Evolutionary conservation across 2,888 invertebrate genomes (phyloP), one percentile per base, ranked within the genome.

Genomic region (Sphecodes monilicornis): DNA sequence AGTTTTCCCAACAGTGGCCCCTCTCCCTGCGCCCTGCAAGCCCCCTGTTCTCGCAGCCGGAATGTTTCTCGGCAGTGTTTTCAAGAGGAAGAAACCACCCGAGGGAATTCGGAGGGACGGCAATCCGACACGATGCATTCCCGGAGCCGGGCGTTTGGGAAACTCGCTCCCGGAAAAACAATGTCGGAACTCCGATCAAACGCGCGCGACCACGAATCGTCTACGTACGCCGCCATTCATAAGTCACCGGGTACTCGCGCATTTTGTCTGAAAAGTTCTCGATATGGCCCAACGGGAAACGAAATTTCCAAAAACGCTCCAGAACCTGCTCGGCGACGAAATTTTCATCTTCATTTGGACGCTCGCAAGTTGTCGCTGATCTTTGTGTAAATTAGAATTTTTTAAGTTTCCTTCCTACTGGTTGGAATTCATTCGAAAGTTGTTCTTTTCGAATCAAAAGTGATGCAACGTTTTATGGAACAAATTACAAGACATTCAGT

Each of bases 101-200:
- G 66, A 57, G 83, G 83, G 81, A 83, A 73, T 83, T 77, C 69
- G 57, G 36, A 32, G 80, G 75, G 82, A 39, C 36, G 54, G 71
- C 71, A 73, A 88, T 76, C 66, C 72, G n/a, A 77, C 76, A 70
- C 57, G 74, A 66, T 72, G 64, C 79, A 69, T 64, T 60, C 54
- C 70, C 78, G 32, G 18, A 64, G 29, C 16, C 41, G 29, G 32
- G 66, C 43, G 72, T 72, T 79, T 74, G 76, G 74, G 50, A 66
- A 88, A 76, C 70, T 81, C 57, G 26, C 36, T 39, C 26, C 39
- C 41, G 64, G 84, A 76, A 82, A 80, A 82, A 86, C 78, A 84
- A 77, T 73, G 54, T 77, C 74, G 84, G 54, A 26, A 66, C 77
- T 50, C 71, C 69, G 76, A 89, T 81, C 85, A 83, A 87, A 68